Percentiles rank a stretch among this genome's conserved stretches.
Evolutionary conservation across 1,140 invertebrate genomes (phyloP).

Genomic region (Euwallacea similis): DNA sequence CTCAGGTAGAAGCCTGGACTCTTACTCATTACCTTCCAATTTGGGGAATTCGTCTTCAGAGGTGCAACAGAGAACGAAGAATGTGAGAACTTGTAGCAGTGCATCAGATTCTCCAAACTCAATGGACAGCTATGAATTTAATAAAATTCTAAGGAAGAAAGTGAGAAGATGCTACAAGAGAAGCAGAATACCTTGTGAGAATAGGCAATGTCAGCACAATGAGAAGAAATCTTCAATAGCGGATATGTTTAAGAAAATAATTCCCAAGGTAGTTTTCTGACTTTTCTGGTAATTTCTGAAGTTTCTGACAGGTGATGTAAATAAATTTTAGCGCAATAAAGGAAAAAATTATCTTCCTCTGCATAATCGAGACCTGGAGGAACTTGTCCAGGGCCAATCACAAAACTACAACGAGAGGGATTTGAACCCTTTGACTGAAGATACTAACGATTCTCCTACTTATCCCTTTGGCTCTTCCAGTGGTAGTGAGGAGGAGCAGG

Average conservation of each 20-base stretch:
- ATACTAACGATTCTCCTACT: constrained; percentile 16
- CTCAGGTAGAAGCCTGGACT: constrained; percentile 21
- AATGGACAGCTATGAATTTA: constrained; percentile 28
- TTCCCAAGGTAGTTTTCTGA: constrained; percentile 19
- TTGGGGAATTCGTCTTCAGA: not conserved
- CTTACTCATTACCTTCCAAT: constrained; percentile 14
- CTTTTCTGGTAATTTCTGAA: not conserved
- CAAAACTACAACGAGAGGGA: constrained; percentile 22
- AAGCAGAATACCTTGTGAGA: not conserved
- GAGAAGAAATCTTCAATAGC: constrained; percentile 4
- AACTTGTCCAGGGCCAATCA: constrained; percentile 5
- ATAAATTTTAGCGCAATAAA: constrained; percentile 35
- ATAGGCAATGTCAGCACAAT: not conserved
- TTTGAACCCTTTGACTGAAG: constrained; percentile 16
- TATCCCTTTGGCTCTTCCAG: constrained; percentile 24
- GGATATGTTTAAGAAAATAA: constrained; percentile 28
- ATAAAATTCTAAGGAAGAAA: constrained; percentile 13
- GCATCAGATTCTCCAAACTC: constrained; percentile 17
- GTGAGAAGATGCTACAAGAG: constrained; percentile 26
- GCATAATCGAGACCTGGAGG: constrained; percentile 14
- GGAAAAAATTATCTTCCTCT: constrained; percentile 14
- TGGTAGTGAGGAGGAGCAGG: constrained; percentile 21
- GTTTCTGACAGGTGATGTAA: not conserved
- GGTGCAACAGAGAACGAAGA: not conserved
- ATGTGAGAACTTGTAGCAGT: not conserved